A percentile compares a stretch with the other conserved stretches of the same genome.
These are phyloP conservation scores for Turnix velox DNA, from an alignment of 2,113 vertebrate genomes.

Conservation along the genomic window DNA sequence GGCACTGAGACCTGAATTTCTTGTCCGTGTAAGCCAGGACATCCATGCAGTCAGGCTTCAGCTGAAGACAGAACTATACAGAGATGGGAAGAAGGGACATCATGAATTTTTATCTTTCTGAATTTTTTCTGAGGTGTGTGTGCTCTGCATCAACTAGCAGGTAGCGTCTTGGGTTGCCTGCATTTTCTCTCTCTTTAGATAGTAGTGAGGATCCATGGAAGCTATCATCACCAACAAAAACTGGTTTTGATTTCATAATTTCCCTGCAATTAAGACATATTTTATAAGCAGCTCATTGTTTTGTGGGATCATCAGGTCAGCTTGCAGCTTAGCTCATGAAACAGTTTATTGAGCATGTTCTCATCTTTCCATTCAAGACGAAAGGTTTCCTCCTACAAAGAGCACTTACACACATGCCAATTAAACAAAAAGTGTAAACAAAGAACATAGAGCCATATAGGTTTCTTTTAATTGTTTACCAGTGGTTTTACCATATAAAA, in stretches of 20 bases:
- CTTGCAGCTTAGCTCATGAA: neutral
- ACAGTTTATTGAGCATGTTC: neutral
- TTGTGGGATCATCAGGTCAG: neutral
- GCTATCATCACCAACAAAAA: neutral
- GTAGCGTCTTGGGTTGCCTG: neutral
- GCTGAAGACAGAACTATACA: neutral
- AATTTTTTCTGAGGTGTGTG: neutral
- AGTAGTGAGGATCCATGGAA: neutral
- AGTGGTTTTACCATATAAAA: neutral
- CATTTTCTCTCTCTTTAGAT: neutral
- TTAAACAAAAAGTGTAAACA: neutral
- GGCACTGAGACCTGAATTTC: neutral
- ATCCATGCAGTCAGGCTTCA: neutral
- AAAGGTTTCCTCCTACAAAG: neutral
- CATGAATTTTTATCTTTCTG: neutral
- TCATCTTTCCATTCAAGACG: neutral
- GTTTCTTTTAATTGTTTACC: neutral
- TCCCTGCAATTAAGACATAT: neutral
- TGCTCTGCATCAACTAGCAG: neutral
- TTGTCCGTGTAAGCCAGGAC: neutral
- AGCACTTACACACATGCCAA: neutral
- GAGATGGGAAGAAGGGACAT: neutral
- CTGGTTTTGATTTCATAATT: neutral
- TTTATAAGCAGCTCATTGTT: neutral
- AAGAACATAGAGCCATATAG: neutral